phyloP scores from a whole-genome alignment of 1,140 invertebrate genomes.

The Araneus ventricosus region DNA sequence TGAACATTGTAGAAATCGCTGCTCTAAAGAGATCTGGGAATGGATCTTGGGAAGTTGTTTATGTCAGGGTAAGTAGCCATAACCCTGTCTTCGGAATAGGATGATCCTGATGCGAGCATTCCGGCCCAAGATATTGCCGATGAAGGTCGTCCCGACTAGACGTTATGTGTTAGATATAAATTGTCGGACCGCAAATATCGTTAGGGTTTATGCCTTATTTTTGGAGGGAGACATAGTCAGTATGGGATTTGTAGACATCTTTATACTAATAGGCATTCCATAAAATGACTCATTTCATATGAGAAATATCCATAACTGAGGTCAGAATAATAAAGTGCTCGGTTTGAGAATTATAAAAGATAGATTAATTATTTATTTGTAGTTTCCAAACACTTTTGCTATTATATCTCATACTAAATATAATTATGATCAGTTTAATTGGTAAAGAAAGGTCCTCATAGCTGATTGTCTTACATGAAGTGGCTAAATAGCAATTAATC shows the following conservation, averaged over 20 bases:
- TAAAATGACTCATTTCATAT: not conserved
- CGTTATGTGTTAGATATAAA: not conserved
- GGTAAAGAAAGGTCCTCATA: too few relatives aligned
- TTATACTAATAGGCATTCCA: not conserved
- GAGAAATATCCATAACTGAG: not conserved
- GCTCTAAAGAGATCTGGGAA: not conserved
- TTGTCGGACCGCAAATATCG: not conserved
- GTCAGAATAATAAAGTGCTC: not conserved
- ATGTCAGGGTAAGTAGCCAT: not conserved
- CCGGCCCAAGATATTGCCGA: not conserved
- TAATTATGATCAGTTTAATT: too few relatives aligned
- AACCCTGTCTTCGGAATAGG: not conserved
- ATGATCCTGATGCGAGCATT: not conserved
- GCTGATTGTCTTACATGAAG: too few relatives aligned
- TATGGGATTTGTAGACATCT: not conserved
- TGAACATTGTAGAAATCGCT: not conserved
- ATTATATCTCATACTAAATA: too few relatives aligned
- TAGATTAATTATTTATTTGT: too few relatives aligned
- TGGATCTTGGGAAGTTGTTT: constrained; percentile 25
- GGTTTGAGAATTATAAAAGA: too few relatives aligned
- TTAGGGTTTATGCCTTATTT: not conserved
- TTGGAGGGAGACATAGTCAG: not conserved
- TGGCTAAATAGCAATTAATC: too few relatives aligned
- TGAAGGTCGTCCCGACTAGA: not conserved
- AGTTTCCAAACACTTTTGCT: too few relatives aligned